Evolutionary conservation across 1,140 invertebrate genomes (phyloP), one percentile per base, ranked within the genome.

Genomic region (Drosophila orena): DNA sequence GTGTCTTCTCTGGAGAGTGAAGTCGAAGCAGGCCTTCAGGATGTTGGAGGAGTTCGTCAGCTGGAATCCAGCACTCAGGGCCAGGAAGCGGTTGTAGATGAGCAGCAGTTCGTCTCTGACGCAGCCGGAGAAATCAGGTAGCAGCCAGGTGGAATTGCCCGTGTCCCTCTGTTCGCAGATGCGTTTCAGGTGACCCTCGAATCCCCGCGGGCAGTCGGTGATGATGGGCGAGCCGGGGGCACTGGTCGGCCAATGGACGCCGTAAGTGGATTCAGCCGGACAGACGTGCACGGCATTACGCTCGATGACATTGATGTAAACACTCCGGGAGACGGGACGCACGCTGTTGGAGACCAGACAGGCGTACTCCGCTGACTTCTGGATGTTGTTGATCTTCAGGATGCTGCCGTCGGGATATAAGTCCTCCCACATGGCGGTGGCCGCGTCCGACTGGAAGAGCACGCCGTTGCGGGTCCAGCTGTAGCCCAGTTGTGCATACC

Each of bases 391-490:
- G 8, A 97, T 94, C 83, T 96, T 96, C 0, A 97, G 92, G 54
- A 97, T 96, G 79, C 95, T 96, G 30, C 96, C 96, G 37, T 95
- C 94, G 4, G 96, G 96, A 91, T 95, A 96, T 2, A 97, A 93
- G 83, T 97, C 96, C 81, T 97, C 96, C 95, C 96, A 97, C 55
- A 96, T 95, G 76, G 96, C 95, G 2, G 93, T 93, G 3, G 95
- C 95, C 0, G 95, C 95, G 22, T 94, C 94, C 22, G 96, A 93
- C 30, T 95, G 95, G 5, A 97, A 93, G 2, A 97, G 93, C 4
- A 94, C 94, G 17, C 94, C 94, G 77, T 96, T 96, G 65, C 96
- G 95, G 0, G 95, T 96, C 96, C 96, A 97, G 75, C 95, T 96
- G 76, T 96, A 97, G 3, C 96, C 96, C n/a, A 96, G 92, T 37